Percentiles rank a stretch among this genome's conserved stretches.
phyloP scores from a whole-genome alignment of 2,797 vertebrate species.

The Cheirogaleus major region DNA sequence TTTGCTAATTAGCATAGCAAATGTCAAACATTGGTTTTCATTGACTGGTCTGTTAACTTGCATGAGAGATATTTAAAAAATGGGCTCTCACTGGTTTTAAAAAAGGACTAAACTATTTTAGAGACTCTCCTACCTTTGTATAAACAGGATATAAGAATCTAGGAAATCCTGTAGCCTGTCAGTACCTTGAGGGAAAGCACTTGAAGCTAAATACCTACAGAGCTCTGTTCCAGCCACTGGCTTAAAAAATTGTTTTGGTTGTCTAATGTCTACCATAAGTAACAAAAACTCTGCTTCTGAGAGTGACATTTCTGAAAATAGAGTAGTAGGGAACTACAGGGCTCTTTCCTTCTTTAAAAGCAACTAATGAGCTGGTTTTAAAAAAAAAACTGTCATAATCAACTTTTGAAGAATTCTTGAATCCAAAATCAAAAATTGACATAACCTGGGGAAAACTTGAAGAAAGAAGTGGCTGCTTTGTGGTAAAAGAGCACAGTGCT shows the following conservation, averaged over 20 bases:
- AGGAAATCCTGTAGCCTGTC: neutral
- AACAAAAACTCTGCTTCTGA: slow-evolving; percentile 8
- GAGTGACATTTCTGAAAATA: neutral
- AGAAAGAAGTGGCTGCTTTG: neutral
- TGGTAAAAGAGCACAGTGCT: neutral
- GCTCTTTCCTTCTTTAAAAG: slow-evolving; percentile 2
- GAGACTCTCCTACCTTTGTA: neutral
- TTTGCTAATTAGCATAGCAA: neutral
- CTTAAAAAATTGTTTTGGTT: neutral
- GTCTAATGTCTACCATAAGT: slow-evolving; percentile 1
- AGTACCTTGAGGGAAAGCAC: neutral
- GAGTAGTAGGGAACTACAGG: neutral
- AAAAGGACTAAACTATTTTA: slow-evolving; percentile 5
- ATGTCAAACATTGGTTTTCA: slow-evolving; percentile 28
- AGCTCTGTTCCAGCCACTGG: neutral
- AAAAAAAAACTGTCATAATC: neutral
- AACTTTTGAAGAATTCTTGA: slow-evolving; percentile 37
- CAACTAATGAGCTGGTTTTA: neutral
- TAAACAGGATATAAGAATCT: neutral
- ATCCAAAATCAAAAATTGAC: slow-evolving; percentile 24
- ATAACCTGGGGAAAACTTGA: neutral
- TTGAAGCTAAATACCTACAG: neutral
- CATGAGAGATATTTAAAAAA: slow-evolving; percentile 29
- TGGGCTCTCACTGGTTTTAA: neutral
- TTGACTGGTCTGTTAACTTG: neutral